Evolutionary conservation across 2,888 invertebrate species (phyloP), one percentile per base, ranked within the genome.

Genomic region (Mycalesis mineus): DNA sequence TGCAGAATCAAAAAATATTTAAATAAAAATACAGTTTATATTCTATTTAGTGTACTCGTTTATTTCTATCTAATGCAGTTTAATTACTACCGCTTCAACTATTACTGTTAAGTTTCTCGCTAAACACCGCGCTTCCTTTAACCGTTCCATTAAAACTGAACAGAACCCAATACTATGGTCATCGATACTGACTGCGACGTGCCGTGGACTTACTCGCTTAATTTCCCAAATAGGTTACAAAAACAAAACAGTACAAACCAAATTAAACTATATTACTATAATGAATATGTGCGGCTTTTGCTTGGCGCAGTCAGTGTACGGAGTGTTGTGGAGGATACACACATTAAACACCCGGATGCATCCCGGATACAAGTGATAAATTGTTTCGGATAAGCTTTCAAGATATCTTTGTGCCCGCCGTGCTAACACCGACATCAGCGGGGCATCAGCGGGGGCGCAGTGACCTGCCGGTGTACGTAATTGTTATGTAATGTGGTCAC

Each of bases 351-450:
- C 37, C 56, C 57, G 57, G 59, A 61, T 61, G 59, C 62, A 62
- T 60, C 47, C 60, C 62, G 64, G 64, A 64, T 62, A 63, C 61
- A 54, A 56, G 58, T 60, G 66, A 67, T 65, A 64, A 66, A 67
- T 66, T 65, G 66, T 65, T 65, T 64, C 60, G 62, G 62, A 66
- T 62, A 61, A 65, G 62, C 62, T 61, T 62, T 65, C 64, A 65
- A 40, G 47, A 33, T 44, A 37, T 53, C 45, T 14, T 47, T 37
- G 37, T 15, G 7, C 41, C 29, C 40, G 28, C 42, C 7, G 40
- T 6, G 14, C 15, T 50, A 40, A 37, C 50, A n/a, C 14, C 14
- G 33, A n/a, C n/a, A n/a, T n/a, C 22, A 4, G 3, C 22, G 22
- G 22, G 22, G 22, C 22, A 22, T n/a, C 22, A 4, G 3, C 22